Base-by-base conservation (phyloP, 2,797 vertebrate genomes). In the Novumbra hubbsi region DNA sequence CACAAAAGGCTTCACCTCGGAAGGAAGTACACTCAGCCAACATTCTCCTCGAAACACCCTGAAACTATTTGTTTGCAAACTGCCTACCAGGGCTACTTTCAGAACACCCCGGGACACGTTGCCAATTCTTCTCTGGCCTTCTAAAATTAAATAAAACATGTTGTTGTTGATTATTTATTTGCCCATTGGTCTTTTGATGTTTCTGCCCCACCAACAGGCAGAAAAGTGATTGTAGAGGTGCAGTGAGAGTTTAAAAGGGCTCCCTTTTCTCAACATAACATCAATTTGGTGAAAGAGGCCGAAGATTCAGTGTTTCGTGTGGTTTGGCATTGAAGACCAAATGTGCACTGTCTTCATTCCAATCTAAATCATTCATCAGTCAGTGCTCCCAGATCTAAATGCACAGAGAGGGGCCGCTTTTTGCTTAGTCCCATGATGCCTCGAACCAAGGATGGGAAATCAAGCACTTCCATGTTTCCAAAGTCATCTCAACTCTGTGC, bases 161-260 rank as follows among this genome's bases (percentile, higher is more conserved):
- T 49, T 76, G 89, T 85, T 90, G 86, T 78, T 76, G 84, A 86
- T 92, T 90, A 89, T 90, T 93, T 93, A 93, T 93, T 92, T 93
- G 92, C 88, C 77, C 86, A 87, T 86, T 81, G 78, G 38, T 74
- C 80, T 86, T 91, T 87, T 90, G 86, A 93, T 90, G 88, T 86
- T 81, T 87, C 80, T 83, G 79, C 30, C 49, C 75, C 12, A 74
- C 76, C 70, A 74, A 60, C 70, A 70, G 49, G 49, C 75, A 76
- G 85, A 82, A 89, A 86, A 72, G 77, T 68, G 83, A 75, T 68
- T 80, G 71, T 24, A n/a, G 70, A 30, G 17, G 12, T 52, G 14
- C 3, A 32, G 70, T n/a, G 55, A 21, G 52, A 16, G 48, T n/a
- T 49, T 32, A 19, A 49, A 27, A 41, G 68, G 28, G 12, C 4